Evolutionary conservation across 2,888 invertebrate genomes (phyloP).

Genomic region (Xestoiulus laeticollis): DNA sequence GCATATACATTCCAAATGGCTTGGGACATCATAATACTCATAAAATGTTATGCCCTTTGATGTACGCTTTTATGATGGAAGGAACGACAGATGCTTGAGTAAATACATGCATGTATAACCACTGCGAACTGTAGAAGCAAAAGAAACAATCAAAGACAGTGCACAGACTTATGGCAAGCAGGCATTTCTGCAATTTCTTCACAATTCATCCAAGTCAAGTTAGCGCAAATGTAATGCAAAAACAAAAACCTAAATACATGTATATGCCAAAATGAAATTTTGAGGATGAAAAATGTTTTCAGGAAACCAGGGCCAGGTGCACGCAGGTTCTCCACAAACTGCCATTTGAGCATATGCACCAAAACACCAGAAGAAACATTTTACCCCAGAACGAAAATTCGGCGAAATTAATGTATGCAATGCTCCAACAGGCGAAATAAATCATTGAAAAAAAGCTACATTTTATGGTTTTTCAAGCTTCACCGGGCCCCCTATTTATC

Average conservation of each 20-base stretch:
- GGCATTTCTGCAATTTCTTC: no score
- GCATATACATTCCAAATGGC: no score
- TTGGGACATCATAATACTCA: no score
- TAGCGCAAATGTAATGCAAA: no score
- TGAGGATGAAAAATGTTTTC: not conserved
- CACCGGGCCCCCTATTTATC: slow-evolving; percentile 20
- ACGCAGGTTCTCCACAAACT: not conserved
- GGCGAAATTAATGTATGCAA: slow-evolving; percentile 3
- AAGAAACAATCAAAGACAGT: no score
- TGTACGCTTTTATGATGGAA: no score
- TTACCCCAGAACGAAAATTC: slow-evolving; percentile 1
- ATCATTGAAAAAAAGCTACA: not conserved
- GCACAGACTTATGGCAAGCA: no score
- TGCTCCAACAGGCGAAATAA: slow-evolving; percentile 1
- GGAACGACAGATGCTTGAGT: no score
- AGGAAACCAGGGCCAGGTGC: not conserved
- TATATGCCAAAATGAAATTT: not conserved
- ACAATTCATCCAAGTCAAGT: no score
- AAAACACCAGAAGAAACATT: not conserved
- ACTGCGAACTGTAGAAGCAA: no score
- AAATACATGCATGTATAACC: no score
- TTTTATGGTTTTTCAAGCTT: slow-evolving; percentile 2
- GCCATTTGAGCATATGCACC: not conserved
- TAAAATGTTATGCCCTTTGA: no score
- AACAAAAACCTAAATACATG: not conserved